Evolutionary conservation across 1,140 invertebrate genomes (phyloP).

Genomic region (Thaumetopoea pityocampa): DNA sequence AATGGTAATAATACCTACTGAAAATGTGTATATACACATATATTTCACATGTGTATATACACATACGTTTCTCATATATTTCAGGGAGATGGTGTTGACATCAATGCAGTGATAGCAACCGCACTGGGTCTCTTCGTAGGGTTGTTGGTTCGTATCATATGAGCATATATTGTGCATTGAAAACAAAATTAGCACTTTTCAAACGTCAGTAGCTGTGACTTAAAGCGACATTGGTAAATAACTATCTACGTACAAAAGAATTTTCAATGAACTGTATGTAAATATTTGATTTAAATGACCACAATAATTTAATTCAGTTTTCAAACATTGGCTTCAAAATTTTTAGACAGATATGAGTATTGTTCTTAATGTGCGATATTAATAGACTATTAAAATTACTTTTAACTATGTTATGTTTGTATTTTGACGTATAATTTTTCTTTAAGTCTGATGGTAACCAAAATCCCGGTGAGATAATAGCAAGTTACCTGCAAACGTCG

Average conservation of each 20-base stretch:
- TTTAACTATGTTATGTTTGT: not conserved
- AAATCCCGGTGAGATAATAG: conserved; percentile 56
- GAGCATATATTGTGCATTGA: not conserved
- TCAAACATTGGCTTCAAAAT: too few species aligned
- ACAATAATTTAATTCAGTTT: too few species aligned
- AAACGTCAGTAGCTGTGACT: too few species aligned
- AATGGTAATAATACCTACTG: not conserved
- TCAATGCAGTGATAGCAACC: conserved; percentile 57
- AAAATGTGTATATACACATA: not conserved
- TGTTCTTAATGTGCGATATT: too few species aligned
- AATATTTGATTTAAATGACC: not conserved
- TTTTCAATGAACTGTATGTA: conserved; percentile 5
- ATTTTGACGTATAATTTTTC: conserved; percentile 5
- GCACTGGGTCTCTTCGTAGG: conserved; percentile 62
- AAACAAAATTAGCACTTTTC: too few species aligned
- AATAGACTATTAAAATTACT: conserved; percentile 7
- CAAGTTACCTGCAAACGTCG: conserved; percentile 58
- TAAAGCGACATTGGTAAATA: too few species aligned
- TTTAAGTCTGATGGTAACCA: conserved; percentile 56
- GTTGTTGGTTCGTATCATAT: conserved; percentile 43
- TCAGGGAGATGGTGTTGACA: conserved; percentile 63
- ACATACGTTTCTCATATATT: conserved; percentile 20
- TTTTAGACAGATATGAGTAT: too few species aligned
- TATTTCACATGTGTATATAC: not conserved
- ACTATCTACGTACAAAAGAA: too few species aligned